Evolutionary conservation across 2,888 invertebrate species (phyloP), one percentile per base, ranked within the genome.

Genomic region (Argyresthia albistria): DNA sequence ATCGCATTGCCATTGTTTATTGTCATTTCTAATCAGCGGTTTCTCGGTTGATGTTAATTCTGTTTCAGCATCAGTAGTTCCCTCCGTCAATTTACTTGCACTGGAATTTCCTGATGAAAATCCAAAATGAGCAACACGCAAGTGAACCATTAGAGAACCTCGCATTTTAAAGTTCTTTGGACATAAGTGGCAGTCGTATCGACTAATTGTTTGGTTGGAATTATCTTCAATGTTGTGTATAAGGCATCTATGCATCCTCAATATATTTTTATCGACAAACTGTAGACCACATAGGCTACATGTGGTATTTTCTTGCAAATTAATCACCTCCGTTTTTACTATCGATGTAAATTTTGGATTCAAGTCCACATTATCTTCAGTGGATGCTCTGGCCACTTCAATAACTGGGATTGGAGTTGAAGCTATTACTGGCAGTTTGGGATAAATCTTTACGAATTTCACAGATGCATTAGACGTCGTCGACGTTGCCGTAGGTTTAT

Each of bases 1-100:
- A 65, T 95, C 94, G 69, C 96, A 96, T 68, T 93, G 93, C 95
- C 95, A 96, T 69, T 93, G 93, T 74, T 95, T 95, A 52, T 91
- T 91, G 58, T 93, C 92, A 61, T 70, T 77, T 69, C 73, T 74
- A 11, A 52, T 39, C 46, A 39, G 63, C 35, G 37, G 12, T 10
- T 53, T 55, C 7, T 36, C 50, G 51, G 25, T 51, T 36, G 46
- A 8, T 39, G 51, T 15, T 37, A 46, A 50, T 16, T 53, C 9
- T 35, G 15, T 1, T 9, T 42, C 25, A 52, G 73, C 72, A 45
- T 70, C 69, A 39, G 56, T 15, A 39, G 56, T 15, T 35, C 11
- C 43, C 8, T 70, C 61, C 25, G 47, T 51, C 53, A 53, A 64
- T 10, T 46, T 51, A 46, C 56, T 61, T 16, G 49, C 58, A 36